Evolutionary conservation across 2,797 vertebrate genomes (phyloP), one percentile per base, ranked within the genome.

Genomic region (Parauchenoglanis ngamensis): DNA sequence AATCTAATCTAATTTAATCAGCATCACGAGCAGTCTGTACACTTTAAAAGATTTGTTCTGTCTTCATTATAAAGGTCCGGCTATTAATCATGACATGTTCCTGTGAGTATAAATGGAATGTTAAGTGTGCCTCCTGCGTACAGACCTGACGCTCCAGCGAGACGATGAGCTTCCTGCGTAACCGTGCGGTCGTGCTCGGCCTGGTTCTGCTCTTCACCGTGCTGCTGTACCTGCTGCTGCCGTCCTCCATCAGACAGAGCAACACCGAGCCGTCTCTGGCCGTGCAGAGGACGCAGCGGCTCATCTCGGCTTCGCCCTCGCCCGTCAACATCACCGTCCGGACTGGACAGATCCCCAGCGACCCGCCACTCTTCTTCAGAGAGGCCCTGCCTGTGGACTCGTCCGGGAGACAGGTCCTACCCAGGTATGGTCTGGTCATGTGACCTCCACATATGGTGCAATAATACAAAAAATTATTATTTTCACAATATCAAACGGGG

Each of bases 281-380:
- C 0, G 93, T 93, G 83, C 95, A 96, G 70, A 94, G 92, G 81
- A 94, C 91, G 10, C 84, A 85, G 86, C 92, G 93, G 7, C 92
- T 94, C n/a, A 87, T 86, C 52, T 93, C 94, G 0, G 89, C 94
- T 31, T 93, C 93, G 63, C 91, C 87, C 0, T 86, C 92, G 0
- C 89, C 91, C 56, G 88, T 93, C 92, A 97, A 96, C 61, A 92
- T 95, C 91, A 97, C 96, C 0, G 92, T 95, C 40, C 94, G 95
- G 61, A 96, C 93, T 0, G 96, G 97, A 12, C 95, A 95, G 91
- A 92, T 96, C 3, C 95, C 94, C 0, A 96, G 97, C 4, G 94
- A 96, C 89, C 95, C 96, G 4, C 96, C 97, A 0, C 89, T 98
- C 83, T 98, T 98, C 93, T 99, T 98, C 93, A 93, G 98, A 86